Evolutionary conservation across 2,888 invertebrate genomes (phyloP).

Genomic region (Pomacea canaliculata): DNA sequence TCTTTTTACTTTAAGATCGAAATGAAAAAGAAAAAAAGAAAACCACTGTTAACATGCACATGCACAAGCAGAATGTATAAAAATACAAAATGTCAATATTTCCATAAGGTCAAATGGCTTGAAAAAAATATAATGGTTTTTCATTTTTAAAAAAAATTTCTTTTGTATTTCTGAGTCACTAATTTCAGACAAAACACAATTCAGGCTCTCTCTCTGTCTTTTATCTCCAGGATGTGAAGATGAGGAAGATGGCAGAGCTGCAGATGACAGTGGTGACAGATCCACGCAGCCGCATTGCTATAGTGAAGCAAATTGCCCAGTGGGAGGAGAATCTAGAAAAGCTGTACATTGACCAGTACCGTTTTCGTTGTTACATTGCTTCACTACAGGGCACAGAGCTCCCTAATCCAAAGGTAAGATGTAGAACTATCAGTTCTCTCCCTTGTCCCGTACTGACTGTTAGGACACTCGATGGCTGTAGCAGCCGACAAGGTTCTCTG

Average conservation of each 20-base stretch:
- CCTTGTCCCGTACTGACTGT: background rate
- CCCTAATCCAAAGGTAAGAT: conserved; percentile 92
- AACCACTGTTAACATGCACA: too few relatives aligned
- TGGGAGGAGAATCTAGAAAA: conserved; percentile 98
- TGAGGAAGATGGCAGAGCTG: conserved; percentile 98
- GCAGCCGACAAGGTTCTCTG: too few relatives aligned
- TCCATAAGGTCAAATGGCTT: too few relatives aligned
- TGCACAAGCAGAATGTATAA: too few relatives aligned
- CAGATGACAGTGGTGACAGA: conserved; percentile 97
- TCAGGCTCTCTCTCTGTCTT: too few relatives aligned
- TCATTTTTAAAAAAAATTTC: too few relatives aligned
- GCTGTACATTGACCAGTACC: conserved; percentile 95
- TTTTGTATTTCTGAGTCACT: too few relatives aligned
- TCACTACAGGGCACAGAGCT: conserved; percentile 87
- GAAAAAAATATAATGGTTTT: too few relatives aligned
- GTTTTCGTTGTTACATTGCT: conserved; percentile 95
- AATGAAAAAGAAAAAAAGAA: too few relatives aligned
- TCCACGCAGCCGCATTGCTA: conserved; percentile 90
- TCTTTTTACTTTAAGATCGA: too few relatives aligned
- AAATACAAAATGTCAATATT: too few relatives aligned
- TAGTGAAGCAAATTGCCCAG: conserved; percentile 91
- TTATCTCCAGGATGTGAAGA: conserved; percentile 87
- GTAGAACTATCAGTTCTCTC: background rate
- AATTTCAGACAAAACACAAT: too few relatives aligned
- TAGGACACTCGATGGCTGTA: background rate